Base-by-base conservation (phyloP, 2,113 vertebrate species). In the Amblyornis subalaris region DNA sequence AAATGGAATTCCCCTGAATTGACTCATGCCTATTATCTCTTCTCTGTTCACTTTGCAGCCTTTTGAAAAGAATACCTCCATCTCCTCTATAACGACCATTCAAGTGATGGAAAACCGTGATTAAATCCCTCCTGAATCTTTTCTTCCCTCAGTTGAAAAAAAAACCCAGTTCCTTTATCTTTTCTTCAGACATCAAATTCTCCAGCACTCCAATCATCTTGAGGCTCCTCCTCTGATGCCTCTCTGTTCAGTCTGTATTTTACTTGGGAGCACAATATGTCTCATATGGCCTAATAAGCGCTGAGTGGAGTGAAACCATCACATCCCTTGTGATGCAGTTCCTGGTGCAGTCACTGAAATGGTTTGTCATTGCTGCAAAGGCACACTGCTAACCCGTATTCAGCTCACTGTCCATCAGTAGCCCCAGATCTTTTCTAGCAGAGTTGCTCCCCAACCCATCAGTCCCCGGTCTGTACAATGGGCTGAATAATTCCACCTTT, bases 341-440 rank as follows among this genome's bases (percentile, higher is more conserved):
- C 7, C 12, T 48, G 19, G 12, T 81, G 22, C 1, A 2, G 18
- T 29, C 22, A 55, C 40, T 60, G 47, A 57, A 25, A 12, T 44
- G 14, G 7, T 76, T 76, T 82, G 15, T 31, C 25, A 14, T 18
- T 75, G 4, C 9, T 66, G 6, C 42, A 66, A 66, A 69, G 21
- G 25, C 36, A 42, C 0, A 3, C 9, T 70, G 10, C 31, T 85
- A 69, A n/a, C 3, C 60, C 10, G 5, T 1, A 0, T 45, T 72
- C 51, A 69, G 11, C 7, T 83, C 67, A 14, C 29, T 60, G 42
- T 45, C 12, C 12, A 45, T 9, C 28, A 66, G 9, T 47, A 57
- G 6, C 1, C 14, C 4, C 31, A 74, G 20, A 33, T 29, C 13
- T 14, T 82, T 70, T 74, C 48, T 26, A 24, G 22, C 7, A 74